phyloP scores from a whole-genome alignment of 1,140 invertebrate genomes.

The Nasonia giraulti region DNA sequence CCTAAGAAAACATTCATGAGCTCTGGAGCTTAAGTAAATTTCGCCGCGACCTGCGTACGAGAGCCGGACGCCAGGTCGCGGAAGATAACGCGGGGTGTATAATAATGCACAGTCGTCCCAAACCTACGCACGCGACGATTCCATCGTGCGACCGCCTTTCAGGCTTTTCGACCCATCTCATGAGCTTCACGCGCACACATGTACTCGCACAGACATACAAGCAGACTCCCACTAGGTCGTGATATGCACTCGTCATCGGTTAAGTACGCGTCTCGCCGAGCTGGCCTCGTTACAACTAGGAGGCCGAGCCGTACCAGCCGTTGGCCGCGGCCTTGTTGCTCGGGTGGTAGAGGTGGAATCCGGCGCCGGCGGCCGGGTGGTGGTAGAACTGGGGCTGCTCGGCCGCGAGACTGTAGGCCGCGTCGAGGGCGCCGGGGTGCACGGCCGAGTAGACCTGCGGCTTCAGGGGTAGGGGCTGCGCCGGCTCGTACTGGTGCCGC shows the following conservation, averaged over 20 bases:
- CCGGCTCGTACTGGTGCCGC: constrained; percentile 78
- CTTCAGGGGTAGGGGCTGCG: constrained; percentile 88
- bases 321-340: constrained; percentile 78
- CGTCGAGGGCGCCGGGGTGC: constrained; percentile 77
- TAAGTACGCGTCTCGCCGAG: constrained; percentile 42
- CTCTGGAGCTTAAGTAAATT: constrained; percentile 43
- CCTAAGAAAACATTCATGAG: constrained; percentile 32
- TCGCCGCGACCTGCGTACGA: not conserved
- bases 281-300: constrained; percentile 63
- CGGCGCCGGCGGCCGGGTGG: constrained; percentile 80
- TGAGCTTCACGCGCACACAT: not conserved
- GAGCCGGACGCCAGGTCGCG: not conserved
- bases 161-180: constrained; percentile 32
- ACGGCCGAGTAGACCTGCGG: constrained; percentile 89
- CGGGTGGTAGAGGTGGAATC: constrained; percentile 92
- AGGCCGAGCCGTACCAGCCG: constrained; percentile 72
- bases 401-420: constrained; percentile 74
- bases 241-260: constrained; percentile 4
- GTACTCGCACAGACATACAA: not conserved
- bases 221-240: not conserved
- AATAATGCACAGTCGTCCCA: constrained; percentile 53
- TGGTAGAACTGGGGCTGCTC: constrained; percentile 92
- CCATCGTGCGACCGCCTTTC: constrained; percentile 4
- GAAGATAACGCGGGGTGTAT: constrained; percentile 14
- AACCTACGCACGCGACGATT: constrained; percentile 33